Conservation (phyloP, 2,113 vertebrate genomes). For the Bungarus multicinctus region DNA sequence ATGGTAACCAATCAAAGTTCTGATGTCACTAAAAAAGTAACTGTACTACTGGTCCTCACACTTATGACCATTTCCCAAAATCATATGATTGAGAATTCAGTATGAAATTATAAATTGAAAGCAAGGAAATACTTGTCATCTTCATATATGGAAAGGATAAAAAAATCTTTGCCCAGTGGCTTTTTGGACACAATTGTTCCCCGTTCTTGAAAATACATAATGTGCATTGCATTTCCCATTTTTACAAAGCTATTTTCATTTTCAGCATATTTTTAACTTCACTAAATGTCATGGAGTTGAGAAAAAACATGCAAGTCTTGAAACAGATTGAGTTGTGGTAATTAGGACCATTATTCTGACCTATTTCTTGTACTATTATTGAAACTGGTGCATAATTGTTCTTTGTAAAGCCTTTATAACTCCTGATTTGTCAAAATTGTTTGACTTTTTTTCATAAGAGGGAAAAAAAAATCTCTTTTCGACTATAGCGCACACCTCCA, state of each 20-base stretch:
- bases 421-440: not conserved
- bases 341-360: not conserved
- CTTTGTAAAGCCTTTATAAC: not conserved
- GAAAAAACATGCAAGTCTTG: not conserved
- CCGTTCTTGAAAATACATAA: not conserved
- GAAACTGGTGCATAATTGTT: not conserved
- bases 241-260: not conserved
- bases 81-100: not conserved
- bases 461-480: not conserved
- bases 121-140: not conserved
- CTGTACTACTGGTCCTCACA: not conserved
- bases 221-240: not conserved
- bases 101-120: not conserved
- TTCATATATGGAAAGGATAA: not conserved
- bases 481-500: not conserved
- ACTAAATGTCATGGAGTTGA: not conserved
- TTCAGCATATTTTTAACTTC: not conserved
- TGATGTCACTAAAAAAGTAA: not conserved
- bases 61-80: not conserved
- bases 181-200: not conserved
- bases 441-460: not conserved
- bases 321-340: not conserved
- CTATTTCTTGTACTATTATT: not conserved
- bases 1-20: not conserved
- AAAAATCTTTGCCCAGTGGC: not conserved